Evolutionary conservation across 2,888 invertebrate genomes (phyloP).

Genomic region (Ichneumoninae sp.): DNA sequence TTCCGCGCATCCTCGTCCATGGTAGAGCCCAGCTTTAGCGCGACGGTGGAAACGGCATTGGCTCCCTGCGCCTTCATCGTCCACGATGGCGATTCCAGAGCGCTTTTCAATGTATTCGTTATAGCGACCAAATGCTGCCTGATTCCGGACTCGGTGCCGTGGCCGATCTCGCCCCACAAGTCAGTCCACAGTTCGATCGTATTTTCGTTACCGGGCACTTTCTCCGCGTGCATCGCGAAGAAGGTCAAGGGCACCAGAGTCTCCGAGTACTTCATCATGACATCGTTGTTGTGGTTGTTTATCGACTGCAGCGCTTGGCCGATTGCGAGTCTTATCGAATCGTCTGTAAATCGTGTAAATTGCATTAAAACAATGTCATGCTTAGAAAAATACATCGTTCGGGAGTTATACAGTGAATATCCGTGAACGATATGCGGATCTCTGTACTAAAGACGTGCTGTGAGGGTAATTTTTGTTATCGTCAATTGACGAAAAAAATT

Average conservation of each 20-base stretch:
- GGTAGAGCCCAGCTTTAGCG: slow-evolving; percentile 88
- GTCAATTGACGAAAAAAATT: no score
- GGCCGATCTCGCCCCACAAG: slow-evolving; percentile 94
- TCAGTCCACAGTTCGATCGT: slow-evolving; percentile 93
- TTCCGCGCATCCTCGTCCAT: slow-evolving; percentile 88
- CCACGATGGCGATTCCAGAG: slow-evolving; percentile 94
- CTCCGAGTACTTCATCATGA: slow-evolving; percentile 91
- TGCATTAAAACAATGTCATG: not conserved
- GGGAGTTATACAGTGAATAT: not conserved
- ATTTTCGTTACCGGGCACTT: slow-evolving; percentile 87
- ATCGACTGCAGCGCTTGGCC: slow-evolving; percentile 92
- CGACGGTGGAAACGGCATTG: slow-evolving; percentile 92
- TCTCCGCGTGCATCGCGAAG: slow-evolving; percentile 95
- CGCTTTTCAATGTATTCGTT: slow-evolving; percentile 88
- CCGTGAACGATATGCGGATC: not conserved
- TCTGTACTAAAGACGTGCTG: no score
- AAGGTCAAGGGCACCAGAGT: slow-evolving; percentile 93
- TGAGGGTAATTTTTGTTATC: no score
- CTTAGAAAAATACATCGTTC: not conserved
- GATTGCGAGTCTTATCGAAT: slow-evolving; percentile 90
- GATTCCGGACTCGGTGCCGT: slow-evolving; percentile 92
- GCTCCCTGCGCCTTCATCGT: slow-evolving; percentile 94
- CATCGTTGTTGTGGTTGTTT: slow-evolving; percentile 92
- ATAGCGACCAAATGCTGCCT: slow-evolving; percentile 91
- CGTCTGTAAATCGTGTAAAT: slow-evolving; percentile 86